Base-by-base conservation (phyloP, 2,113 vertebrate species). In the Brachirus orientalis region DNA sequence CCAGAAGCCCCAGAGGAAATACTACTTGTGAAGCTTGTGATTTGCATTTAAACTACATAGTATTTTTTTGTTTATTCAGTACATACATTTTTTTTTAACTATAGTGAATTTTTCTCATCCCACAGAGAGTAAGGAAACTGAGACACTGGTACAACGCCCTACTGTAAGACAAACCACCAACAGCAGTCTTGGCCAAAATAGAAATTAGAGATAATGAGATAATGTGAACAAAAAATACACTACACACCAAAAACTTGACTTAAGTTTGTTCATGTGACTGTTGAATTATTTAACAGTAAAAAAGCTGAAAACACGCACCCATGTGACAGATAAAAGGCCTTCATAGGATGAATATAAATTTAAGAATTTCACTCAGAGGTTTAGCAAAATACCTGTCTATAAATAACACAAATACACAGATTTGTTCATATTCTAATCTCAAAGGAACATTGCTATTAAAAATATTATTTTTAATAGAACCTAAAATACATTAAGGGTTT, bases 341-440 rank as follows among this genome's bases (percentile, higher is more conserved):
- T 43, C 11, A 18, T 33, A 62, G 33, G n/a, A 5, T 35, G 35
- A 75, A 79, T 63, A 78, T 3, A 57, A 28, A 28, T 28, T 28
- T 28, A 6, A n/a, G n/a, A 28, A 6, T 28, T 28, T 4, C 28
- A 2, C 28, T 28, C 28, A 28, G 28, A 28, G n/a, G n/a, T n/a
- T n/a, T n/a, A n/a, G 28, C 28, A 28, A 28, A 4, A 4, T 4
- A 28, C 28, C 28, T 4, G 28, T 28, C 28, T 28, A 4, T 28
- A 28, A 28, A 28, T 28, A 28, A 28, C 28, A 28, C 3, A 28
- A 28, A 28, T 28, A 28, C 6, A 28, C 6, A 4, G 28, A 4
- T 28, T 28, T 28, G 28, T 28, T 8, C 35, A 47, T 3, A 63
- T 4, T 41, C 13, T 18, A 38, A 13, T 10, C 28, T 3, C 14